Conservation (phyloP, 2,797 vertebrate species). For the Telmatherina bonti region DNA sequence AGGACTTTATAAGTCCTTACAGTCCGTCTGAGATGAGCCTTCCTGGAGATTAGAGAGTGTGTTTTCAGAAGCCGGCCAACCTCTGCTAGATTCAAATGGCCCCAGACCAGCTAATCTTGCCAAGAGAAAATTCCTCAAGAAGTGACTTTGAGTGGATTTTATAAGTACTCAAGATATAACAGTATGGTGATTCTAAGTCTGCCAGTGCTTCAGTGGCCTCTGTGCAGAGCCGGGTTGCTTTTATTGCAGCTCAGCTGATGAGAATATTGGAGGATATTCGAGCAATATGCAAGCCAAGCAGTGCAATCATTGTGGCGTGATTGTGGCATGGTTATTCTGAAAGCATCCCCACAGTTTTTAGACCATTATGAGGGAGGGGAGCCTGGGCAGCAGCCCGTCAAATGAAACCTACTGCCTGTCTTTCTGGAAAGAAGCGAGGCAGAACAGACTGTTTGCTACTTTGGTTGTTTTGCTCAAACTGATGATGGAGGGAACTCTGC, state of each 20-base stretch:
- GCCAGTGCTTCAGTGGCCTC: conserved; percentile 48
- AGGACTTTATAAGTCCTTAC: conserved; percentile 64
- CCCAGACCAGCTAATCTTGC: conserved; percentile 76
- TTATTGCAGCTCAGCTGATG: conserved; percentile 57
- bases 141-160: conserved; percentile 77
- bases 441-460: conserved; percentile 71
- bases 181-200: conserved; percentile 60
- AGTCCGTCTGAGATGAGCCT: conserved; percentile 75
- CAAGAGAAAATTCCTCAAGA: conserved; percentile 75
- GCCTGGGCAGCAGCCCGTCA: conserved; percentile 74
- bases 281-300: conserved; percentile 63
- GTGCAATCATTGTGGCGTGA: conserved; percentile 63
- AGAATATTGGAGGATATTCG: conserved; percentile 51
- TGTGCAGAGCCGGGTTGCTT: conserved; percentile 48
- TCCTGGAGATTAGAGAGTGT: conserved; percentile 72
- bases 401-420: conserved; percentile 72
- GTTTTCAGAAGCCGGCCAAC: conserved; percentile 74
- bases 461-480: conserved; percentile 61
- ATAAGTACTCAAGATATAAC: conserved; percentile 76
- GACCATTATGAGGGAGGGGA: conserved; percentile 68
- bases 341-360: conserved; percentile 69
- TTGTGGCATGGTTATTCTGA: conserved; percentile 72
- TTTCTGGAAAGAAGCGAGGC: conserved; percentile 66
- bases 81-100: conserved; percentile 74
- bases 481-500: conserved; percentile 63